phyloP scores from a whole-genome alignment of 2,888 invertebrate species.

The Amorpha juglandis region DNA sequence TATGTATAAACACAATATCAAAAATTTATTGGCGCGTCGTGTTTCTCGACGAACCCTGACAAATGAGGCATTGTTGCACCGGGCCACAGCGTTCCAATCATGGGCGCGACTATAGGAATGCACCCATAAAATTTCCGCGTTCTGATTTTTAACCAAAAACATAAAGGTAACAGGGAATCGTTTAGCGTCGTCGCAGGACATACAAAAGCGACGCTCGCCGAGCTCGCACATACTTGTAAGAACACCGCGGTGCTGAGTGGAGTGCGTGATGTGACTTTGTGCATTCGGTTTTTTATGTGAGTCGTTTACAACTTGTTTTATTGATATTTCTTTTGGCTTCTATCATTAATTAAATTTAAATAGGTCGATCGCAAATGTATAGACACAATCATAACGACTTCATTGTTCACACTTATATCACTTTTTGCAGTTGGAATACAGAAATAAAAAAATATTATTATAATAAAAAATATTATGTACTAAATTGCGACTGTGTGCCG shows the following conservation, averaged over 20 bases:
- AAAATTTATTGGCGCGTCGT: constrained; percentile 50
- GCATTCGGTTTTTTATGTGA: constrained; percentile 35
- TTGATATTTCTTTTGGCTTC: not conserved
- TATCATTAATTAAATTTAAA: not conserved
- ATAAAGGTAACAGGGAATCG: constrained; percentile 50
- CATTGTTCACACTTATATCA: not conserved
- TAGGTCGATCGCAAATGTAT: not conserved
- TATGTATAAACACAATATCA: constrained; percentile 33
- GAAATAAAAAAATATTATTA: not conserved
- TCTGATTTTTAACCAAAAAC: constrained; percentile 69
- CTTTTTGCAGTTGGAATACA: not conserved
- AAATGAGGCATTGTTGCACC: constrained; percentile 74
- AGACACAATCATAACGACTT: not conserved
- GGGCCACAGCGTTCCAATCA: constrained; percentile 44
- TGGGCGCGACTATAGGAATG: constrained; percentile 65
- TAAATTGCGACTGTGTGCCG: too few species aligned
- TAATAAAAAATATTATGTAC: too few species aligned
- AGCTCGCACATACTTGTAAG: constrained; percentile 49
- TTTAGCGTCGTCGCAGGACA: constrained; percentile 50
- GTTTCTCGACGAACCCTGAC: constrained; percentile 74
- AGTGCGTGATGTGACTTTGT: constrained; percentile 33
- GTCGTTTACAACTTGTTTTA: constrained; percentile 12
- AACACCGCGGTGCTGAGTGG: constrained; percentile 39
- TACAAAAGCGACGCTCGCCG: constrained; percentile 57
- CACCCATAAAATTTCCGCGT: constrained; percentile 71